Evolutionary conservation across 92 coral and sea anemone genomes (phyloP).

Genomic region (Anthopleura xanthogrammica): DNA sequence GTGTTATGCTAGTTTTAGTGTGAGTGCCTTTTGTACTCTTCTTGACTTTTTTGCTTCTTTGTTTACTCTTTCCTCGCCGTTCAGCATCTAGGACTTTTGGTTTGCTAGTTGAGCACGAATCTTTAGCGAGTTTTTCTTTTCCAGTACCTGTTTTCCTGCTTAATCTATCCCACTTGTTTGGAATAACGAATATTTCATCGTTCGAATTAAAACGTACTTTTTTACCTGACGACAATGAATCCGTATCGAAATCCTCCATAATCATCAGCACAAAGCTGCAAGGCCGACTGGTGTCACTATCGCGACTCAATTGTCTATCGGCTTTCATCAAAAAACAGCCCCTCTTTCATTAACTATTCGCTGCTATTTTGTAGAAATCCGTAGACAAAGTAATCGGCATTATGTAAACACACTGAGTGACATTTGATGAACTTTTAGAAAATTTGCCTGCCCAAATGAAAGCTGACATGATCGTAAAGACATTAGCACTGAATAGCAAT

Average conservation of each 20-base stretch:
- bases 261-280: neutral
- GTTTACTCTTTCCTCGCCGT: constrained; percentile 34
- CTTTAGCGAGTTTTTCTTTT: constrained; percentile 25
- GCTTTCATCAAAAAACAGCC: neutral
- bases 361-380: constrained; percentile 2
- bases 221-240: constrained; percentile 28
- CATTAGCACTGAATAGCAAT: constrained; percentile 25
- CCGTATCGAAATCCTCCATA: neutral
- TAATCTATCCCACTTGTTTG: constrained; percentile 80
- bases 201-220: constrained; percentile 89
- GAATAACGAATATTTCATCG: constrained; percentile 81
- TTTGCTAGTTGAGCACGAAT: constrained; percentile 18
- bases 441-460: neutral
- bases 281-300: neutral
- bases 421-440: neutral
- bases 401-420: constrained; percentile 1
- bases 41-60: constrained; percentile 42
- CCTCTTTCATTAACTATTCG: neutral
- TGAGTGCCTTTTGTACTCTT: constrained; percentile 10
- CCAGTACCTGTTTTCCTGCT: constrained; percentile 36
- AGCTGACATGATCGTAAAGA: constrained; percentile 9
- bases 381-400: neutral
- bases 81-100: constrained; percentile 26
- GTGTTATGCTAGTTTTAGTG: neutral
- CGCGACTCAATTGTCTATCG: neutral